Evolutionary conservation across 1,140 invertebrate genomes (phyloP).

Genomic region (Scaptomyza pallida): DNA sequence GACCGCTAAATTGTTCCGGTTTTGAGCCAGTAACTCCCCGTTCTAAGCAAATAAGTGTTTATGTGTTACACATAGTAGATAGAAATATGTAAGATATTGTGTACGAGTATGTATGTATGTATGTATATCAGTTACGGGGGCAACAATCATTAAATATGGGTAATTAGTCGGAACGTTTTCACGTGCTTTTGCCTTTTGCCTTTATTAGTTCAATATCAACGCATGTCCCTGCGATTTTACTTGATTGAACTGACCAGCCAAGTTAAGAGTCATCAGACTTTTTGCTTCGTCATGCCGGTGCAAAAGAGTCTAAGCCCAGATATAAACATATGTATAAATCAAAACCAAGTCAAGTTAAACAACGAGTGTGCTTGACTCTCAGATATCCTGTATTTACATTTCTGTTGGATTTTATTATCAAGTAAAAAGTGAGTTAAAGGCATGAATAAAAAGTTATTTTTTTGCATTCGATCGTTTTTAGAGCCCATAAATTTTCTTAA

Average conservation of each 20-base stretch:
- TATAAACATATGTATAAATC: not conserved
- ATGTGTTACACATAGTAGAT: not conserved
- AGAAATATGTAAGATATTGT: not conserved
- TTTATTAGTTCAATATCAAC: no score
- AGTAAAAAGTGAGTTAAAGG: not conserved
- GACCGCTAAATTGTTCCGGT: constrained; percentile 20
- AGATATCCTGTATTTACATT: not conserved
- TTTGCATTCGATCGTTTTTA: no score
- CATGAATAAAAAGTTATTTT: not conserved
- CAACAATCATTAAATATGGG: constrained; percentile 9
- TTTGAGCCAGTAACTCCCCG: constrained; percentile 4
- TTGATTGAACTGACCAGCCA: constrained; percentile 15
- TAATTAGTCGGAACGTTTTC: constrained; percentile 25
- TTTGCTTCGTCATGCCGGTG: constrained; percentile 39
- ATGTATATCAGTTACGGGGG: constrained; percentile 2
- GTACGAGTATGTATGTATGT: not conserved
- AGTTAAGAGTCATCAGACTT: constrained; percentile 17
- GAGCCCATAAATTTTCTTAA: no score
- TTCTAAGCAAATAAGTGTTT: not conserved
- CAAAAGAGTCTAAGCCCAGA: constrained; percentile 26
- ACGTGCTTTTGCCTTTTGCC: no score
- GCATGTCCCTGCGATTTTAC: constrained; percentile 29
- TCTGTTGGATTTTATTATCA: not conserved
- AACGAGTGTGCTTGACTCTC: not conserved
- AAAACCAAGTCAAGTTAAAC: not conserved